phyloP scores from a whole-genome alignment of 1,140 invertebrate genomes.

The Hyphantria cunea region DNA sequence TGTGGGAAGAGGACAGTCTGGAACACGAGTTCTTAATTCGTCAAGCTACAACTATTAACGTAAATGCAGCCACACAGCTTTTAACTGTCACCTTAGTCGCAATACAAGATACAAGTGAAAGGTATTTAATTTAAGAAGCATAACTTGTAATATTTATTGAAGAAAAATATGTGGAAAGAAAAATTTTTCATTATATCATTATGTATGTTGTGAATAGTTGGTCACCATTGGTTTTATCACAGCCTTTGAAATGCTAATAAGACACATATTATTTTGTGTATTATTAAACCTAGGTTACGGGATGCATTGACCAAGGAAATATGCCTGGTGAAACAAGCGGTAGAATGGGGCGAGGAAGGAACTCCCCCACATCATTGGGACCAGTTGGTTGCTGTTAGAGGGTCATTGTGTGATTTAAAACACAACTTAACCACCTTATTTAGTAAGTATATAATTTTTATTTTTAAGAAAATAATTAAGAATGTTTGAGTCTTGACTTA shows the following conservation, averaged over 20 bases:
- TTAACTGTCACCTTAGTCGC: conserved; percentile 76
- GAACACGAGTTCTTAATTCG: conserved; percentile 77
- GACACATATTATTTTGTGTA: too few relatives aligned
- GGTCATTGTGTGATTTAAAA: conserved; percentile 65
- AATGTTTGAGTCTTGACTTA: too few relatives aligned
- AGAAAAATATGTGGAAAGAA: not conserved
- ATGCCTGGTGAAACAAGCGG: conserved; percentile 67
- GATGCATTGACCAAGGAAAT: conserved; percentile 71
- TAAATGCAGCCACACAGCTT: conserved; percentile 77
- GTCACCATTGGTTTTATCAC: too few relatives aligned
- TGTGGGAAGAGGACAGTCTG: conserved; percentile 51
- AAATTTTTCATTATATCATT: not conserved
- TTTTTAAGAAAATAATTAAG: too few relatives aligned
- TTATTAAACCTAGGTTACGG: conserved; percentile 53
- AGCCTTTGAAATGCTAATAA: too few relatives aligned
- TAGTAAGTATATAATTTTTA: conserved; percentile 51
- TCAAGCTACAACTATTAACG: conserved; percentile 77
- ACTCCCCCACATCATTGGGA: conserved; percentile 78
- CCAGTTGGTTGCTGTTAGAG: conserved; percentile 68
- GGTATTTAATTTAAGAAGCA: conserved; percentile 43
- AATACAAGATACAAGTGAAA: conserved; percentile 78
- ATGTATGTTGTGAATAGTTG: too few relatives aligned
- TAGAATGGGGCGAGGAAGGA: conserved; percentile 73
- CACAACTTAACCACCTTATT: conserved; percentile 70
- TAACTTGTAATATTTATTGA: conserved; percentile 3